Evolutionary conservation across 2,888 invertebrate genomes (phyloP).

Genomic region (Pristionchus mayeri): DNA sequence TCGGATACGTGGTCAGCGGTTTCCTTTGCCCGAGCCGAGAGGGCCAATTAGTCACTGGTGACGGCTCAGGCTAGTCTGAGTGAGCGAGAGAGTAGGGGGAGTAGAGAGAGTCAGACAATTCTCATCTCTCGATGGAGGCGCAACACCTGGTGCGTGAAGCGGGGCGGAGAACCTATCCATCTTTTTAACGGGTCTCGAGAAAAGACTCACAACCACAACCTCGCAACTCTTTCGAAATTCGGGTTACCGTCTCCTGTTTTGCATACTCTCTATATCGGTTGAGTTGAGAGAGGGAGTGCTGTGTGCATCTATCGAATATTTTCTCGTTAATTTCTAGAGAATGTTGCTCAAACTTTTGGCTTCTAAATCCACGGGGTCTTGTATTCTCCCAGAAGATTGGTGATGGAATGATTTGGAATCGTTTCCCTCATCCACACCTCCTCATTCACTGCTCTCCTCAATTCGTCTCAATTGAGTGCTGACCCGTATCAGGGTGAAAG

Average conservation of each 20-base stretch:
- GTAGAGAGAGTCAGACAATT: neutral
- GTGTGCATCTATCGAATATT: no score
- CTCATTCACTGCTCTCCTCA: neutral
- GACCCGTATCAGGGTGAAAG: slow-evolving; percentile 44
- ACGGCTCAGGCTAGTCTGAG: neutral
- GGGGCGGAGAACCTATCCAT: slow-evolving; percentile 10
- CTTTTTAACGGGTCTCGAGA: slow-evolving; percentile 19
- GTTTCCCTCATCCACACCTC: no score
- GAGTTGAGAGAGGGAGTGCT: no score
- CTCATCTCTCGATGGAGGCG: neutral
- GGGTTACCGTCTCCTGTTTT: no score
- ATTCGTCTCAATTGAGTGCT: slow-evolving; percentile 18
- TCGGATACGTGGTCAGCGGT: neutral
- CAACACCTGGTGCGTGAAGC: slow-evolving; percentile 29
- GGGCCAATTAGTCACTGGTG: slow-evolving; percentile 1
- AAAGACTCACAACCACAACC: slow-evolving; percentile 31
- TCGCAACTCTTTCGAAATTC: no score
- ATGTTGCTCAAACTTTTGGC: no score
- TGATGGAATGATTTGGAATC: no score
- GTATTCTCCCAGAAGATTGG: no score
- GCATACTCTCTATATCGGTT: no score
- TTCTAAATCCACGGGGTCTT: no score
- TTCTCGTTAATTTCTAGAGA: no score
- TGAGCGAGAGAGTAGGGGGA: neutral
- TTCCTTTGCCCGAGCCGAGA: neutral